Evolutionary conservation across 2,797 vertebrate species (phyloP).

Genomic region (Tangara arthus): DNA sequence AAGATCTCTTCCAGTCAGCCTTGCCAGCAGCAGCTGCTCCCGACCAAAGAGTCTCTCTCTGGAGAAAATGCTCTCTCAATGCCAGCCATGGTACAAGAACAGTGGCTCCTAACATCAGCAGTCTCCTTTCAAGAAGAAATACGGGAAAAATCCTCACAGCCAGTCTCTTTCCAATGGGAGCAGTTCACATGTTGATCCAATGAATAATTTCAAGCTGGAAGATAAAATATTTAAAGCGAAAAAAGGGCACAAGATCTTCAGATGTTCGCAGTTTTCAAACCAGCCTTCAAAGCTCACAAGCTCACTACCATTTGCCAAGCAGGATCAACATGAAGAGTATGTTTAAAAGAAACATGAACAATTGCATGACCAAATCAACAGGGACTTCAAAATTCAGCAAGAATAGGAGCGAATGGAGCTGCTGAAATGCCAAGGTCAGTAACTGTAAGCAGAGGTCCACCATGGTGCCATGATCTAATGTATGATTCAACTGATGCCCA

Average conservation of each 20-base stretch:
- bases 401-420: not conserved
- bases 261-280: conserved; percentile 36
- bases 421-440: not conserved
- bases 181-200: conserved; percentile 45
- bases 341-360: conserved; percentile 46
- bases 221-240: conserved; percentile 65
- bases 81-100: conserved; percentile 13
- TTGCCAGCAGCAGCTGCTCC: conserved; percentile 55
- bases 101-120: not conserved
- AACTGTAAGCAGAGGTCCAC: not conserved
- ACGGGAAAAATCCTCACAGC: conserved; percentile 24
- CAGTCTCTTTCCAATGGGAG: conserved; percentile 50
- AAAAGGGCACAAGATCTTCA: conserved; percentile 22
- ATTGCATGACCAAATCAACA: not conserved
- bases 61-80: not conserved
- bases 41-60: conserved; percentile 10
- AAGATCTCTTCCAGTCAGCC: conserved; percentile 29
- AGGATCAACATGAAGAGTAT: conserved; percentile 4
- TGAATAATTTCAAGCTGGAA: conserved; percentile 66
- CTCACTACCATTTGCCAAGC: conserved; percentile 45
- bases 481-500: not conserved
- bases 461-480: not conserved
- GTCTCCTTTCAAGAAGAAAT: conserved; percentile 20
- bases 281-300: conserved; percentile 32
- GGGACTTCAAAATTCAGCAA: conserved; percentile 23